Evolutionary conservation across 92 coral and sea anemone genomes (phyloP), one percentile per base, ranked within the genome.

Genomic region (Siderastrea siderea): DNA sequence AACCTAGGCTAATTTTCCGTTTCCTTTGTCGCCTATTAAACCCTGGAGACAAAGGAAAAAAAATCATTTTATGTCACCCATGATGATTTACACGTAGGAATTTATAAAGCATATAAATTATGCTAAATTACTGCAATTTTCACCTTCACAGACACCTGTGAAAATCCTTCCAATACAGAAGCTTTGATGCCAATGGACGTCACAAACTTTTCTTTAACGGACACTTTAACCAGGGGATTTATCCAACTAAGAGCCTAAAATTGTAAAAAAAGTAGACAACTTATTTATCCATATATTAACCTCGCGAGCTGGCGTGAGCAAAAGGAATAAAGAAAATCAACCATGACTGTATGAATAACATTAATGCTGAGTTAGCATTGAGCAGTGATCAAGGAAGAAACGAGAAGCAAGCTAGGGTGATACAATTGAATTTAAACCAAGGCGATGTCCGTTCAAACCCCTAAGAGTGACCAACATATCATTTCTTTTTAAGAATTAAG

Each of bases 131-230:
- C 12, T 5, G 69, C 0, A 15, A 64, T 14, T 64, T 7, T 43
- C 60, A 78, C 83, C 85, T 5, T 67, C 75, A 81, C 50, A 64
- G 85, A 63, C 2, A 68, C 63, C 74, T 81, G 85, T 38, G 77
- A 14, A 10, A 81, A 81, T 49, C 74, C 74, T 50, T 81, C 85
- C 85, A 81, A 46, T 15, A 13, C 85, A 14, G 71, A 64, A 6
- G 85, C 59, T 67, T 70, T 59, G 0, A 81, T 81, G 47, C 85
- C 85, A 14, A 81, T 63, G 4, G 85, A 67, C 59, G 49, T 57
- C 52, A 81, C 72, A 63, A 81, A 81, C 5, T 81, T 64, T 5
- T 70, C 85, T 63, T 67, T 63, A 6, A 81, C 55, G 0, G 77
- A 9, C 2, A 81, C 85, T 67, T 67, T 81, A 9, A 81, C 85